phyloP scores from a whole-genome alignment of 2,797 vertebrate genomes.

The Pipistrellus nathusii region DNA sequence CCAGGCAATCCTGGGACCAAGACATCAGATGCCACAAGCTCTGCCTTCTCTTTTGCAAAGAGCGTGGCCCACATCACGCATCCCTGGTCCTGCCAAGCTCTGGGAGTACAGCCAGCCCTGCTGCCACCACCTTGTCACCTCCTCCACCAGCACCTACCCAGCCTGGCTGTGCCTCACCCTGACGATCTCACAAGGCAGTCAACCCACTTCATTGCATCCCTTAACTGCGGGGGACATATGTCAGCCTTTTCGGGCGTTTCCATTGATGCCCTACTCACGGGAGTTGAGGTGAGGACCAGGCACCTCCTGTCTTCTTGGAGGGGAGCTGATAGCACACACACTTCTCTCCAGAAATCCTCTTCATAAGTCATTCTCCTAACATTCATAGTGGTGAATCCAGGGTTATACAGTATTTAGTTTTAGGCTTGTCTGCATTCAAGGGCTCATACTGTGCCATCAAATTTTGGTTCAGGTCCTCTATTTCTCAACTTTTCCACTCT shows the following conservation, averaged over 20 bases:
- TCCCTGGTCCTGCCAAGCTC: neutral
- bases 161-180: neutral
- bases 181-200: neutral
- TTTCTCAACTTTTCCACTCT: too few species aligned
- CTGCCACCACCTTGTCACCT: neutral
- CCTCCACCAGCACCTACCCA: neutral
- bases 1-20: neutral
- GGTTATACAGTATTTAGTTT: neutral
- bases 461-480: neutral
- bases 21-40: neutral
- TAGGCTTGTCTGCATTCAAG: constrained; percentile 7
- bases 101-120: neutral
- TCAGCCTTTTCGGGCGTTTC: neutral
- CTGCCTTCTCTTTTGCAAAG: neutral
- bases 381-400: neutral
- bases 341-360: neutral
- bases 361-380: neutral
- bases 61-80: neutral
- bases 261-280: neutral
- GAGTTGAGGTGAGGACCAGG: neutral
- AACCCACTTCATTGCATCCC: neutral
- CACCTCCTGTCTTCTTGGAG: neutral
- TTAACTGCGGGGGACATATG: too few species aligned
- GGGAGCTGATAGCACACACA: neutral
- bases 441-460: neutral